Base-by-base conservation (phyloP, 2,888 invertebrate genomes). In the Tenthredo livida region DNA sequence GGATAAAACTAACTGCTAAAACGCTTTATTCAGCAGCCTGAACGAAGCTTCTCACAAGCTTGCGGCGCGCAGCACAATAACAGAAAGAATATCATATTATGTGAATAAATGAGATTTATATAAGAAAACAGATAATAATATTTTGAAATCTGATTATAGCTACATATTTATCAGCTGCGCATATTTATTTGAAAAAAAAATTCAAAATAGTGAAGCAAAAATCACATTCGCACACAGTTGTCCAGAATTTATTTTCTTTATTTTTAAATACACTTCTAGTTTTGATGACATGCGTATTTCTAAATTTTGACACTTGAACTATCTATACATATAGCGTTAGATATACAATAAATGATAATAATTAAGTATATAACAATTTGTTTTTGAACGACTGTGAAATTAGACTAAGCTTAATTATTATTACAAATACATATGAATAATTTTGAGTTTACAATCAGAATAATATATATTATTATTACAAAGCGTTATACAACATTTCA, bases 21-120 rank as follows among this genome's bases (percentile, higher is more conserved):
- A 91, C 88, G 91, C 92, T 92, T 92, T 89, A 87, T 91, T 91
- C 91, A 89, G 91, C 90, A 90, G 92, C 92, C 92, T 92, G 90
- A 89, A 91, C 90, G 89, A 91, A 90, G 91, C 92, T 92, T 91
- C 86, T 91, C 92, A 92, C 92, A 89, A 92, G 91, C 91, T 91
- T 90, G 92, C 90, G 91, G 90, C 90, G 90, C 89, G 90, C 90
- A 92, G 92, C 92, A 93, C 92, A 89, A 88, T 87, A 82, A 84
- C 73, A 85, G 61, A 86, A 50, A 67, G 50, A 83, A 47, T 43
- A 83, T 67, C 33, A 65, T 47, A 61, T 61, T 47, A 61, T 61
- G 80, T 54, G 80, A 80, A 65, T 80, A 80, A 80, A 65, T 80
- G 40, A 80, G 61, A 80, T 80, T 77, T 50, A 21, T 33, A 50